Percentiles rank a stretch among this genome's conserved stretches.
Evolutionary conservation across 2,113 vertebrate genomes (phyloP).

Genomic region (Xenopus borealis): DNA sequence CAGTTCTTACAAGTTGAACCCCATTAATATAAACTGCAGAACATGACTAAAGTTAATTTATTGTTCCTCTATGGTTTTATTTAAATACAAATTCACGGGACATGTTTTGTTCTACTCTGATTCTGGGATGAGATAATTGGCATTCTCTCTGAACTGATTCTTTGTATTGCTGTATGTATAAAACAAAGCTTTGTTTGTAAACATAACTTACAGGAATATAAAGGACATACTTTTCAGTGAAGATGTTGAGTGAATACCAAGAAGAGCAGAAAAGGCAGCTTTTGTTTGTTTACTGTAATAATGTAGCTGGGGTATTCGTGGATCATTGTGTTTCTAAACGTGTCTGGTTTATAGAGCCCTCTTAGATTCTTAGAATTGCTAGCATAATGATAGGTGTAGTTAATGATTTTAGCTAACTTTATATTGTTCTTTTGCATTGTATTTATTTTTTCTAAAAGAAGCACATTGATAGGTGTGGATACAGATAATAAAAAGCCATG

Average conservation of each 20-base stretch:
- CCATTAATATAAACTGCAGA: too few relatives aligned
- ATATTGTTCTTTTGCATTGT: too few relatives aligned
- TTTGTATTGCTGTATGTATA: conserved; percentile 70
- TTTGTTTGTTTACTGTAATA: conserved; percentile 70
- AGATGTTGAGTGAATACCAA: conserved; percentile 77
- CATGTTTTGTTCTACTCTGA: conserved; percentile 64
- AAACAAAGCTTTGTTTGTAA: conserved; percentile 85
- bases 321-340: conserved; percentile 55
- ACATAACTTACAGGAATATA: conserved; percentile 71
- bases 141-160: conserved; percentile 78
- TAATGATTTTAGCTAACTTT: too few relatives aligned
- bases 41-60: too few relatives aligned
- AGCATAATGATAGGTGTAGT: too few relatives aligned
- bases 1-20: background rate
- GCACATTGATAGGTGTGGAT: too few relatives aligned
- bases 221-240: conserved; percentile 77
- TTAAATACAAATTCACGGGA: conserved; percentile 50
- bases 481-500: too few relatives aligned
- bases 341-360: conserved; percentile 56
- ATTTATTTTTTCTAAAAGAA: too few relatives aligned
- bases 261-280: conserved; percentile 67
- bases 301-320: conserved; percentile 59
- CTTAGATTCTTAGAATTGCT: too few relatives aligned
- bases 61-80: too few relatives aligned
- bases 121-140: conserved; percentile 79